Evolutionary conservation across 1,140 invertebrate species (phyloP).

Genomic region (Akabosia matsudoensis): DNA sequence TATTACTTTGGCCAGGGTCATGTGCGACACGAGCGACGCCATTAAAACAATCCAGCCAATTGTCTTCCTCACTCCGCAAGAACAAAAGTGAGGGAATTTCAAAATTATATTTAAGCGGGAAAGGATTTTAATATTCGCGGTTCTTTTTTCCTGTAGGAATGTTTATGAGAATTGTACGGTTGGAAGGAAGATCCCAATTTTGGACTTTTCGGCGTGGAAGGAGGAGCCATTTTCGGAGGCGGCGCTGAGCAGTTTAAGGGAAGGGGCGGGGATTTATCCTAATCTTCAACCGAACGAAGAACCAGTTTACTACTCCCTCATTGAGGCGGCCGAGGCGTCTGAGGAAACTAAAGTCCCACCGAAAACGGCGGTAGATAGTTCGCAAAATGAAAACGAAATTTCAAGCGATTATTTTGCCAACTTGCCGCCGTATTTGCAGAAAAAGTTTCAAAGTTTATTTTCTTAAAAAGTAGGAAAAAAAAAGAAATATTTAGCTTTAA

Average conservation of each 20-base stretch:
- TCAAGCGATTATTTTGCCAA: conserved; percentile 11
- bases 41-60: conserved; percentile 51
- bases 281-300: not conserved
- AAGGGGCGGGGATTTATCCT: conserved; percentile 5
- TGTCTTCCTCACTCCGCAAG: conserved; percentile 48
- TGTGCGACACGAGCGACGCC: conserved; percentile 67
- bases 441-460: conserved; percentile 19
- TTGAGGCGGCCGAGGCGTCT: conserved; percentile 10
- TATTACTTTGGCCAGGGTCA: conserved; percentile 63
- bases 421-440: not conserved
- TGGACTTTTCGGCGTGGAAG: conserved; percentile 5
- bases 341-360: no score
- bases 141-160: not conserved
- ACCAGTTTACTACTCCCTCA: not conserved
- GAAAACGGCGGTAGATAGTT: no score
- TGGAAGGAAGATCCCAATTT: not conserved
- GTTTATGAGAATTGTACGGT: not conserved
- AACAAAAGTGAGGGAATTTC: conserved; percentile 42
- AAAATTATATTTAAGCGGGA: no score
- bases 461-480: no score
- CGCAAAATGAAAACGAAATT: no score
- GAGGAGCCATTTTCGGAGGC: conserved; percentile 16
- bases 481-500: no score
- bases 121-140: not conserved
- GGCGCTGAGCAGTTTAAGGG: conserved; percentile 1